Percentiles rank a stretch among this genome's conserved stretches.
Conservation (phyloP, 2,888 invertebrate species). For the Malachius bipustulatus region DNA sequence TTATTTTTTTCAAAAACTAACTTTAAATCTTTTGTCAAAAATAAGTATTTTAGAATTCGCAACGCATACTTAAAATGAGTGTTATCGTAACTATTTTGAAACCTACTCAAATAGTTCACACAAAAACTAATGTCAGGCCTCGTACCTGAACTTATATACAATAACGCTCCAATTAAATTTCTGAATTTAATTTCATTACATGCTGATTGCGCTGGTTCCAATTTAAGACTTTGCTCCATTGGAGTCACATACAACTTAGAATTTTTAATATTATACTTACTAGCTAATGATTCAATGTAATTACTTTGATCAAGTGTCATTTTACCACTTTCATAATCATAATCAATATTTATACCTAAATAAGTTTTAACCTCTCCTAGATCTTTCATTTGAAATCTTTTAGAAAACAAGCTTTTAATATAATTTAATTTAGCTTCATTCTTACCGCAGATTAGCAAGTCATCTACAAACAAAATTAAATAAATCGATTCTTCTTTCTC, state of each 20-base stretch:
- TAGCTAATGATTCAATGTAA: constrained; percentile 8
- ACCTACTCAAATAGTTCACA: constrained; percentile 29
- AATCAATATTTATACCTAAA: constrained; percentile 26
- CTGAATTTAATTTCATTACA: constrained; percentile 21
- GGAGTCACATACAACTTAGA: constrained; percentile 20
- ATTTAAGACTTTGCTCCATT: constrained; percentile 25
- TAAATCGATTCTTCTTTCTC: constrained; percentile 19
- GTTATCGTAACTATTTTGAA: constrained; percentile 26
- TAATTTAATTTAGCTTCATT: too few relatives aligned
- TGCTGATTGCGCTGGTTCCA: constrained; percentile 8
- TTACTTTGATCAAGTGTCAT: constrained; percentile 6
- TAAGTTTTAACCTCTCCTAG: too few relatives aligned
- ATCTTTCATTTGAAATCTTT: constrained; percentile 16
- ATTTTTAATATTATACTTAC: constrained; percentile 16
- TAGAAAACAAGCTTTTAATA: too few relatives aligned
- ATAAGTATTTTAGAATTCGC: constrained; percentile 26
- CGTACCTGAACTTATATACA: constrained; percentile 27
- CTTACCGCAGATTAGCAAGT: too few relatives aligned
- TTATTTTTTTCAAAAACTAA: constrained; percentile 17
- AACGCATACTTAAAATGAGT: constrained; percentile 24
- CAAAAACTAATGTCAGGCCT: constrained; percentile 25
- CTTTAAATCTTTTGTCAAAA: constrained; percentile 21
- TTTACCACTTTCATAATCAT: constrained; percentile 16
- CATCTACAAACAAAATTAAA: constrained; percentile 15
- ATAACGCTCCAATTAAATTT: constrained; percentile 20